Base-by-base conservation (phyloP, 2,888 invertebrate species). In the Volucella zonaria region DNA sequence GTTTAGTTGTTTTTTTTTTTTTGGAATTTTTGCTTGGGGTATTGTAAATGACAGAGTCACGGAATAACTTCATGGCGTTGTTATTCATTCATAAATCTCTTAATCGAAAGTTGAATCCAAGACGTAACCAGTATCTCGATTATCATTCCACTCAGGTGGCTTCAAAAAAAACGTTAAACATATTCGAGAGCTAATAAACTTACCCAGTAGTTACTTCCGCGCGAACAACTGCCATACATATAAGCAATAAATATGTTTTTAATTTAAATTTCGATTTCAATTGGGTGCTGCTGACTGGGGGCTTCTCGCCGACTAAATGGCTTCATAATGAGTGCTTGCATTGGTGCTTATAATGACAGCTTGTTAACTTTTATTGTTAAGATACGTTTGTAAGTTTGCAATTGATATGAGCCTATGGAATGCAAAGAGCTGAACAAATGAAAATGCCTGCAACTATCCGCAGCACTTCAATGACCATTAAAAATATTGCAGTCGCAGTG, bases 371-470 rank as follows among this genome's bases (percentile, higher is more conserved):
- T 49, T 42, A 52, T 45, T 45, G 52, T 45, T 52, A n/a, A 45
- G 45, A 67, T 43, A 58, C 40, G 43, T 31, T 23, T n/a, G 31
- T 10, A 42, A 49, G 23, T 40, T 59, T 43, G 58, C 58, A 67
- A 76, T 61, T 42, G 59, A 45, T 43, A 61, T 4, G 23, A 23
- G 45, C 59, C 52, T n/a, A n/a, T n/a, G n/a, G n/a, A n/a, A n/a
- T n/a, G n/a, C n/a, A n/a, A 8, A 43, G 42, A n/a, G 61, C 42
- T 18, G n/a, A 43, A 40, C 58, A 49, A 59, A 59, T 10, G 4
- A 73, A 73, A 73, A 12, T 43, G 49, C 58, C 49, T 51, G 59
- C 38, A 31, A 43, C 43, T 75, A 67, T 61, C 47, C 59, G 51
- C 43, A 49, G 42, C 49, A 18, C n/a, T 43, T 70, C 43, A 56